These are phyloP conservation scores for Dicrurus megarhynchus DNA, from an alignment of 2,113 vertebrate species.

Conservation along the genomic window DNA sequence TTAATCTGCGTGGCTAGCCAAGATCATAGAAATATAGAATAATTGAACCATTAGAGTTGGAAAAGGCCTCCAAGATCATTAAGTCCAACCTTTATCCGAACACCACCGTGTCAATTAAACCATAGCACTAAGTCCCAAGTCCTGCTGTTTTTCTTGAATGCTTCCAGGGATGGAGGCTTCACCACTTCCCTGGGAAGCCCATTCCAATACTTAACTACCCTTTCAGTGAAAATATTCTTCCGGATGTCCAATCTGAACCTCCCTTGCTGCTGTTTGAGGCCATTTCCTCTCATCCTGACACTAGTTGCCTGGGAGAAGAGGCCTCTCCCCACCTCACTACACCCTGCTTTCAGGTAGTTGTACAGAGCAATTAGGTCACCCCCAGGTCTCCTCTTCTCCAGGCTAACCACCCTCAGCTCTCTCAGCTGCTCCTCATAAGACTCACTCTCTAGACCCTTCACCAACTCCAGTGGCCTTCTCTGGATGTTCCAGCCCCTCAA, in stretches of 20 bases:
- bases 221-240: not conserved
- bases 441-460: not conserved
- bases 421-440: not conserved
- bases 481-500: not conserved
- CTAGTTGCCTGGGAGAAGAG: not conserved
- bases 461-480: not conserved
- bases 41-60: too few species aligned
- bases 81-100: not conserved
- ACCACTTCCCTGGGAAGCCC: not conserved
- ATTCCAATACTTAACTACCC: not conserved
- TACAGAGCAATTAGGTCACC: not conserved
- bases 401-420: not conserved
- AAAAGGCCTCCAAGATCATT: not conserved
- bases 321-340: too few species aligned
- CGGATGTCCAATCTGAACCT: not conserved
- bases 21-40: not conserved
- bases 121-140: not conserved
- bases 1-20: not conserved
- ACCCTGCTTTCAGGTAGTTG: not conserved
- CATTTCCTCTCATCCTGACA: not conserved
- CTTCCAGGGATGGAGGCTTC: not conserved
- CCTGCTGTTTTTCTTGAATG: not conserved
- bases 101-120: not conserved
- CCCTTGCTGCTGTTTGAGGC: accelerated
- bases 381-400: not conserved